Conservation (phyloP, 1,140 invertebrate species). For the Proctacanthus coquilletti region DNA sequence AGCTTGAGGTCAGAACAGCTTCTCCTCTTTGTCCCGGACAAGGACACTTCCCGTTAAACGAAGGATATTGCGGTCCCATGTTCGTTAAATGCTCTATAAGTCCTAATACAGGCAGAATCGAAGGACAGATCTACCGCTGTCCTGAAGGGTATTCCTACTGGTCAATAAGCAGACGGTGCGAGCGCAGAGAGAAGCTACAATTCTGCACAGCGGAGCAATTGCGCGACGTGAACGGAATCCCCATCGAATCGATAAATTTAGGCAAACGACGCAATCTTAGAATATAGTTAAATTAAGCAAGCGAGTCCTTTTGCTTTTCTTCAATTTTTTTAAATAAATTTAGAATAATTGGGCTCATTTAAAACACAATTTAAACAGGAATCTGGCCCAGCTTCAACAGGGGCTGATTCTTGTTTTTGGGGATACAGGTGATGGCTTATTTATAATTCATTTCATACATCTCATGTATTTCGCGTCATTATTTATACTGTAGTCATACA, state of each 20-base stretch:
- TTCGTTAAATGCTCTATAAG: slow-evolving; percentile 56
- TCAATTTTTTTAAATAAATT: no score
- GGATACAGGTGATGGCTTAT: no score
- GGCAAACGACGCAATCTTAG: slow-evolving; percentile 22
- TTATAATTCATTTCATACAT: no score
- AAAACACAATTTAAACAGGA: no score
- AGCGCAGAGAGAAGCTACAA: slow-evolving; percentile 28
- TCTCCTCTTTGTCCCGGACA: slow-evolving; percentile 46
- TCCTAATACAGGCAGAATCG: slow-evolving; percentile 33
- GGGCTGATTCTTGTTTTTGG: no score
- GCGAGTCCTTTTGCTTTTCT: no score
- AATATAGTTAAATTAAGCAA: slow-evolving; percentile 9
- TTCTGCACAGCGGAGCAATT: slow-evolving; percentile 18
- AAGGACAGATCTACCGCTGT: slow-evolving; percentile 59
- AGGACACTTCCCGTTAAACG: slow-evolving; percentile 51
- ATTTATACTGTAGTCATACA: no score
- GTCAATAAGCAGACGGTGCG: slow-evolving; percentile 59
- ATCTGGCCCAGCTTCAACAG: no score
- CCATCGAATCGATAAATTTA: slow-evolving; percentile 26
- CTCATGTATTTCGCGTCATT: no score
- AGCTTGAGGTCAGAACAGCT: no score
- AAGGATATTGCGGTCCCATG: slow-evolving; percentile 46
- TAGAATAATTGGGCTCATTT: no score
- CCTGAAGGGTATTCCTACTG: slow-evolving; percentile 59
- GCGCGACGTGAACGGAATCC: slow-evolving; percentile 14